A percentile compares a stretch with the other conserved stretches of the same genome.
These are phyloP conservation scores for Novumbra hubbsi DNA, from an alignment of 2,797 vertebrate species.

Conservation along the genomic window DNA sequence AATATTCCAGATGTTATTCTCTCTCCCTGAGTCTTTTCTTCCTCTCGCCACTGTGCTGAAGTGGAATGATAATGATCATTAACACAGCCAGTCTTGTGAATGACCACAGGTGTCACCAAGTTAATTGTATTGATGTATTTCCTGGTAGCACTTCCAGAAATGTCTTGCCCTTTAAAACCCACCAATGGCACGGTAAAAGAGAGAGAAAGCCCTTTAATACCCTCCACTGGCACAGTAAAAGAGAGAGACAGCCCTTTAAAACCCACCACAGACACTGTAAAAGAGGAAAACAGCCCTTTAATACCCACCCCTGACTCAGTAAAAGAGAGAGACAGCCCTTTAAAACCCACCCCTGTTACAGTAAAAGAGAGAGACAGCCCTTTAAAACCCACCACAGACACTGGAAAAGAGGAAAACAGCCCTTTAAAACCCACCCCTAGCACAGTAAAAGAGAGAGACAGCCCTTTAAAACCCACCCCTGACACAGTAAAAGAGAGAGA, in stretches of 20 bases:
- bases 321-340: no score
- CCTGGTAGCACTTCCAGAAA: slow-evolving; percentile 18
- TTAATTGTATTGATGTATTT: slow-evolving; percentile 58
- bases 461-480: neutral
- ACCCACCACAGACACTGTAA: no score
- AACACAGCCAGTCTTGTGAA: slow-evolving; percentile 59
- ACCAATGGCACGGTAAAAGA: slow-evolving; percentile 11
- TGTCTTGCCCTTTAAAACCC: neutral
- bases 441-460: neutral
- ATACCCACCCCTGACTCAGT: no score
- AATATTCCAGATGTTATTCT: slow-evolving; percentile 33
- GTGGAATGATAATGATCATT: slow-evolving; percentile 53
- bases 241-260: slow-evolving; percentile 5
- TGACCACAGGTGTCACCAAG: slow-evolving; percentile 51
- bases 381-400: no score
- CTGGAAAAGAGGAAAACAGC: no score
- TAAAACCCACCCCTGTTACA: no score
- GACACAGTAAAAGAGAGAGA: no score
- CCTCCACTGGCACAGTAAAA: no score
- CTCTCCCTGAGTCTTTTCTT: slow-evolving; percentile 28
- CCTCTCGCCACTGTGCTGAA: slow-evolving; percentile 51
- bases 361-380: slow-evolving; percentile 3
- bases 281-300: no score
- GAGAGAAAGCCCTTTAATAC: slow-evolving; percentile 14
- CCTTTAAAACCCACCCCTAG: no score